Evolutionary conservation across 2,888 invertebrate genomes (phyloP).

Genomic region (Archaeoteleia sp.): DNA sequence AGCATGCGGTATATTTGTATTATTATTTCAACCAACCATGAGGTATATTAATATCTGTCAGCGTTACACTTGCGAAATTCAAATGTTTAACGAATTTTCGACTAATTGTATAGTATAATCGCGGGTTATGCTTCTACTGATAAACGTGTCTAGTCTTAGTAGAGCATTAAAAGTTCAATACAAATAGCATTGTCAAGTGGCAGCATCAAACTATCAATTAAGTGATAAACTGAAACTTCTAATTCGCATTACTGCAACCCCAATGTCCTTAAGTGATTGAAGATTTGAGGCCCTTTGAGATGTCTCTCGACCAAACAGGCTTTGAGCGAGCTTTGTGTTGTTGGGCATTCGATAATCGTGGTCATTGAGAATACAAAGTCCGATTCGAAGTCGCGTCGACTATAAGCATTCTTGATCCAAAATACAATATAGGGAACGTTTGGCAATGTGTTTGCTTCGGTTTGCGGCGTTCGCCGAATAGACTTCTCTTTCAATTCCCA

Average conservation of each 20-base stretch:
- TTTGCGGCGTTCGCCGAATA: constrained; percentile 27
- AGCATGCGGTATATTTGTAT: too few species aligned
- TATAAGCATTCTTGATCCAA: constrained; percentile 48
- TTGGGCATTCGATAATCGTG: constrained; percentile 44
- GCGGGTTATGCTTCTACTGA: too few species aligned
- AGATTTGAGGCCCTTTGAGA: constrained; percentile 58
- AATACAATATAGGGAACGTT: constrained; percentile 40
- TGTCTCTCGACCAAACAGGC: constrained; percentile 36
- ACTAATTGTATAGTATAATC: too few species aligned
- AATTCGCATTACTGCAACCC: constrained; percentile 50
- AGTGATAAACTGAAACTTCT: constrained; percentile 36
- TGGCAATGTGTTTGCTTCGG: constrained; percentile 41
- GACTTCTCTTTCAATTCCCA: constrained; percentile 45
- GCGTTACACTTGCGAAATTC: too few species aligned
- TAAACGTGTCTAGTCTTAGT: too few species aligned
- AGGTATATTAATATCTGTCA: too few species aligned
- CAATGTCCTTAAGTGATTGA: constrained; percentile 57
- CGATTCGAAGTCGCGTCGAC: constrained; percentile 45
- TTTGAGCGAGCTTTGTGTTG: constrained; percentile 33
- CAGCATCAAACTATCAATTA: constrained; percentile 39
- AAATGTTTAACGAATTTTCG: too few species aligned
- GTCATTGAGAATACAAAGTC: constrained; percentile 46
- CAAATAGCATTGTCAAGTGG: constrained; percentile 46
- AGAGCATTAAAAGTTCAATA: constrained; percentile 5
- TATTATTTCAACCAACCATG: too few species aligned